Percentiles rank a stretch among this genome's conserved stretches.
These are phyloP conservation scores for Gisinianus flammeolus DNA, from an alignment of 2,888 invertebrate species.

Conservation along the genomic window DNA sequence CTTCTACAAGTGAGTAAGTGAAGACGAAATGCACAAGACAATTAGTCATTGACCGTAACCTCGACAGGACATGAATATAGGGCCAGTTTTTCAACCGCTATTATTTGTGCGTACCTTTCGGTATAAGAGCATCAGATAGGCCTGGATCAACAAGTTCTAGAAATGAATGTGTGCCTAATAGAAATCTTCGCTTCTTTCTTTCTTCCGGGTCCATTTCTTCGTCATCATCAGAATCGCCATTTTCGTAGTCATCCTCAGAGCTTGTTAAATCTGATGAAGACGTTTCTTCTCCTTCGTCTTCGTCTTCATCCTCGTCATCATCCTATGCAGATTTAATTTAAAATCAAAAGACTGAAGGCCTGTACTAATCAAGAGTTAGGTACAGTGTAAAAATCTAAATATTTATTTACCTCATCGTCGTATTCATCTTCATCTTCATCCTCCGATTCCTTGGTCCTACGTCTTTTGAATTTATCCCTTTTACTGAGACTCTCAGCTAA, in stretches of 20 bases:
- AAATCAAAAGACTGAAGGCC: too few species aligned
- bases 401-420: slow-evolving; percentile 44
- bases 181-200: slow-evolving; percentile 43
- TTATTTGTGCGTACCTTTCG: slow-evolving; percentile 20
- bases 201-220: slow-evolving; percentile 42
- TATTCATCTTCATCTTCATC: slow-evolving; percentile 49
- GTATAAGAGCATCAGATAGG: slow-evolving; percentile 46
- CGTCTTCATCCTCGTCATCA: slow-evolving; percentile 43
- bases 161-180: slow-evolving; percentile 50
- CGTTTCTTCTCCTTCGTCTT: slow-evolving; percentile 45
- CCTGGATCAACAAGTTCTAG: slow-evolving; percentile 47
- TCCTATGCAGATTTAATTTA: neutral
- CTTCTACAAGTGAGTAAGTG: slow-evolving; percentile 33
- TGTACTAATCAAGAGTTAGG: too few species aligned
- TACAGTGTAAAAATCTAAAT: too few species aligned
- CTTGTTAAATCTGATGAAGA: slow-evolving; percentile 20
- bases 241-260: slow-evolving; percentile 28
- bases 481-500: slow-evolving; percentile 61
- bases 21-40: slow-evolving; percentile 33
- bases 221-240: slow-evolving; percentile 31
- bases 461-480: slow-evolving; percentile 69
- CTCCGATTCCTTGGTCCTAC: slow-evolving; percentile 40
- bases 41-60: too few species aligned
- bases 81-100: too few species aligned
- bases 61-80: too few species aligned